Conservation (phyloP, 2,113 vertebrate species). For the Cyanocitta stelleri region DNA sequence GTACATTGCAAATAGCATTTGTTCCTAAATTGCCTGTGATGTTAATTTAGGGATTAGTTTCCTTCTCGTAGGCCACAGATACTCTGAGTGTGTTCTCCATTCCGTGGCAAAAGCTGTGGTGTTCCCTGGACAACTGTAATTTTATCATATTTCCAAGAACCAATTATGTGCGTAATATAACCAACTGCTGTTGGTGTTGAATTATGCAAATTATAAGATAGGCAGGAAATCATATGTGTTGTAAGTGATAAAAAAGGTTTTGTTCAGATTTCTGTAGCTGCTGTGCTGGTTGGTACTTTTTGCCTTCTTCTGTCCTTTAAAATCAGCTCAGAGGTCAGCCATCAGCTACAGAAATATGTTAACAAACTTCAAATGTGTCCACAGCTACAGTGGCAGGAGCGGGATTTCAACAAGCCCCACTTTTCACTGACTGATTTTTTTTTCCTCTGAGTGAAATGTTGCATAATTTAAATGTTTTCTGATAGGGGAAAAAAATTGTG, state of each 20-base stretch:
- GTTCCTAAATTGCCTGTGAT: background rate
- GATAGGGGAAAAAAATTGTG: background rate
- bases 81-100: background rate
- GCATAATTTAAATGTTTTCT: background rate
- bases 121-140: background rate
- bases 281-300: background rate
- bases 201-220: background rate
- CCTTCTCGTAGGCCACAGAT: background rate
- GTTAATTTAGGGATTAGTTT: background rate
- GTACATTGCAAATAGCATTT: background rate
- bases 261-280: background rate
- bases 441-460: background rate
- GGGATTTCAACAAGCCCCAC: background rate
- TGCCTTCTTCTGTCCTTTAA: background rate
- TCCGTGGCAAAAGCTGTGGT: background rate
- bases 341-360: rapidly evolving
- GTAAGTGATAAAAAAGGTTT: background rate
- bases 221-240: background rate
- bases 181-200: background rate
- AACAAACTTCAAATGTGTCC: background rate
- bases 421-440: background rate
- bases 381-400: background rate
- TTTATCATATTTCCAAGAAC: background rate
- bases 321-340: background rate
- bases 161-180: background rate